A percentile compares a stretch with the other conserved stretches of the same genome.
phyloP scores from a whole-genome alignment of 2,888 invertebrate genomes.

The Meteorus cinctellus region DNA sequence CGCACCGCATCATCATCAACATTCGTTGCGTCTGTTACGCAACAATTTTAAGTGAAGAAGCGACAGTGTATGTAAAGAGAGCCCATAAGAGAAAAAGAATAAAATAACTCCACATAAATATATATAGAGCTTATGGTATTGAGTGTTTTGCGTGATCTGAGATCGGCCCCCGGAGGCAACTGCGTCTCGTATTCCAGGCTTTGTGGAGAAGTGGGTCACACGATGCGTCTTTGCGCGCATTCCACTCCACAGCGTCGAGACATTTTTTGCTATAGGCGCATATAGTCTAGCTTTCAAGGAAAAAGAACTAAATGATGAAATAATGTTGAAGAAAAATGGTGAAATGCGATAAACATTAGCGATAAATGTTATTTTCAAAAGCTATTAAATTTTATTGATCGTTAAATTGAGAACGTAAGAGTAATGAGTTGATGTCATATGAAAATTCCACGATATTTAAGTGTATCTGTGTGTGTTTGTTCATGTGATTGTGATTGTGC shows the following conservation, averaged over 20 bases:
- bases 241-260: conserved; percentile 27
- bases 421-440: conserved; percentile 13
- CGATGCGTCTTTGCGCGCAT: conserved; percentile 34
- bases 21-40: not conserved
- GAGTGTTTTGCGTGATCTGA: conserved; percentile 15
- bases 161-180: not conserved
- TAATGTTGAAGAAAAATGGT: not conserved
- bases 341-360: not conserved
- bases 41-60: conserved; percentile 27
- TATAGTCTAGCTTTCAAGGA: conserved; percentile 2
- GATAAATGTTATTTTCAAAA: not conserved
- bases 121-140: conserved; percentile 18
- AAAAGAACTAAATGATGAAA: not conserved
- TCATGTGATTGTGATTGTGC: not conserved
- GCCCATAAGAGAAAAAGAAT: not conserved
- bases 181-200: conserved; percentile 7
- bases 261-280: conserved; percentile 28
- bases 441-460: not conserved
- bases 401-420: conserved; percentile 8
- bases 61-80: not conserved
- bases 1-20: conserved; percentile 10
- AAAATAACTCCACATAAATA: conserved; percentile 4
- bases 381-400: conserved; percentile 9
- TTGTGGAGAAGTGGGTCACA: conserved; percentile 35
- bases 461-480: not conserved